Evolutionary conservation across 92 coral and sea anemone genomes (phyloP), one percentile per base, ranked within the genome.

Genomic region (Blastomussa wellsi): DNA sequence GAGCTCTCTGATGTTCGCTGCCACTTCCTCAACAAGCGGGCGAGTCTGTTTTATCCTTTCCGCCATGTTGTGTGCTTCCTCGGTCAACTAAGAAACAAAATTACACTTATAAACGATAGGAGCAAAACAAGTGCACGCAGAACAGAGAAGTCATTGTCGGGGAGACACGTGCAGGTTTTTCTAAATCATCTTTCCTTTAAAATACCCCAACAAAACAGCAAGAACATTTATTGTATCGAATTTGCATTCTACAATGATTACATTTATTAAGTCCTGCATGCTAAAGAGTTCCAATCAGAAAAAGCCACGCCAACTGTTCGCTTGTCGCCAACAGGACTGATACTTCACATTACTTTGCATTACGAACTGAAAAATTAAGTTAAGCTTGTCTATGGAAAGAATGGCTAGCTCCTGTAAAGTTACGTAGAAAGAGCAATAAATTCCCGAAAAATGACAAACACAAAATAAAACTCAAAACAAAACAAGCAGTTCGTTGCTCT

Each of bases 1-100:
- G 75, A 93, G 83, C 48, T 88, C 80, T 22, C 83, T 67, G 51
- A 93, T 88, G 29, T 39, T 77, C 48, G 52, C 78, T 26, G 93
- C 95, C 20, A 92, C 76, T 38, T 78, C 87, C 72, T 94, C 93
- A 52, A 94, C 91, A 13, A 60, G 72, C 0, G 92, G 92, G 28
- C 91, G 91, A 19, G 86, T 86, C 49, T 76, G 79, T 48, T 89
- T 75, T 35, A 94, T 91, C 53, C 80, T 92, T 60, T 76, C 80
- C 1, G 79, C 69, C 62, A 94, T 81, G 10, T 57, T 57, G 20
- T 69, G 64, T 22, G 86, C 87, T 77, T 94, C 95, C 33, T 77
- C 84, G 15, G 79, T 85, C 64, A 92, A 68, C 98, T 94, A 77
- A 9, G 62, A 75, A 48, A 78, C 71, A 76, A 69, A 39, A 37